phyloP scores from a whole-genome alignment of 2,888 invertebrate species.

The Drosophila pseudotalamancana region DNA sequence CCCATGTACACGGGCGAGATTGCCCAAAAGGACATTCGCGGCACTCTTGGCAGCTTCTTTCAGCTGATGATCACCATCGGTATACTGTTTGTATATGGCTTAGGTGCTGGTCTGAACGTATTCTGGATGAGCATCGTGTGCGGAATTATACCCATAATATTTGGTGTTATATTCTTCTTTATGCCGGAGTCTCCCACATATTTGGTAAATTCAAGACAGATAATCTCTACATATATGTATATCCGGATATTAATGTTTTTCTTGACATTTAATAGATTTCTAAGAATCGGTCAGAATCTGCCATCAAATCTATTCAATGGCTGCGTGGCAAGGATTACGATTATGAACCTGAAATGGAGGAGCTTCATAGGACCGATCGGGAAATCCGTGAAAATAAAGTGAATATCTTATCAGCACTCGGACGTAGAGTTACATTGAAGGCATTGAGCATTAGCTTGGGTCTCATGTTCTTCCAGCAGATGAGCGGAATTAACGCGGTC shows the following conservation, averaged over 20 bases:
- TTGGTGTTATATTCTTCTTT: constrained; percentile 89
- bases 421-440: constrained; percentile 86
- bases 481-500: constrained; percentile 93
- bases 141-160: constrained; percentile 86
- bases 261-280: constrained; percentile 62
- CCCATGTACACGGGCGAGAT: constrained; percentile 95
- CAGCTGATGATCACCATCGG: constrained; percentile 94
- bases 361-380: constrained; percentile 86
- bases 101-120: constrained; percentile 85
- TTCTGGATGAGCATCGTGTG: constrained; percentile 81
- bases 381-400: constrained; percentile 85
- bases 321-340: constrained; percentile 91
- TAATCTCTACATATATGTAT: not conserved
- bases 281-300: constrained; percentile 88
- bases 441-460: constrained; percentile 90
- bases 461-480: constrained; percentile 95
- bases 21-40: constrained; percentile 92
- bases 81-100: constrained; percentile 90
- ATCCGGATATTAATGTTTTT: not conserved
- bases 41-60: constrained; percentile 93
- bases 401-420: constrained; percentile 86
- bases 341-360: constrained; percentile 87
- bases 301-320: constrained; percentile 88
- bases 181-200: constrained; percentile 95
- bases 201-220: constrained; percentile 84